Percentiles rank a stretch among this genome's conserved stretches.
These are phyloP conservation scores for Acleris laterana DNA, from an alignment of 2,888 invertebrate genomes.

Conservation along the genomic window DNA sequence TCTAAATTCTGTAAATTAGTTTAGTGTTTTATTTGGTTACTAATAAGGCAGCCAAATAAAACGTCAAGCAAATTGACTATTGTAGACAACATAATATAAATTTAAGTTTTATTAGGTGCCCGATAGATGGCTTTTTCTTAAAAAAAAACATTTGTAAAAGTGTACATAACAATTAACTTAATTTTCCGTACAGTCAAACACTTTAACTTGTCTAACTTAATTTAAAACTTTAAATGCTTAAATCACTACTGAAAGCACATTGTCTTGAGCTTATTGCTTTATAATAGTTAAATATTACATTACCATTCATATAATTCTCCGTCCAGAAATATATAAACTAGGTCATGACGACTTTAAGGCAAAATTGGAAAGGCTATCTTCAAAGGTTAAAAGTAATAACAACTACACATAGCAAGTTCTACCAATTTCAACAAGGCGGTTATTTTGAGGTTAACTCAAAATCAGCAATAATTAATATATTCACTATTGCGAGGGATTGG, in stretches of 20 bases:
- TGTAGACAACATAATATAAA: too few relatives aligned
- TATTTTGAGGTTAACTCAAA: too few relatives aligned
- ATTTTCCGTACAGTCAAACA: conserved; percentile 36
- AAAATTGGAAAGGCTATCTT: too few relatives aligned
- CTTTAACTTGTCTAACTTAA: conserved; percentile 25
- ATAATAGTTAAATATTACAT: conserved; percentile 18
- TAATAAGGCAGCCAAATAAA: too few relatives aligned
- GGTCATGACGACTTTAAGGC: neutral
- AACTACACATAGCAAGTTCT: too few relatives aligned
- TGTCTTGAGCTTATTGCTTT: conserved; percentile 42
- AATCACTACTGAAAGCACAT: conserved; percentile 45
- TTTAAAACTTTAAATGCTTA: conserved; percentile 35
- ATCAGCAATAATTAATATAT: too few relatives aligned
- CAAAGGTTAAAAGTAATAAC: too few relatives aligned
- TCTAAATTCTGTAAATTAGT: too few relatives aligned
- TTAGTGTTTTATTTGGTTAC: too few relatives aligned
- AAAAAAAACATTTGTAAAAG: neutral
- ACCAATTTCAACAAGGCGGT: too few relatives aligned
- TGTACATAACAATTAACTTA: neutral
- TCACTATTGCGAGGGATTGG: too few relatives aligned
- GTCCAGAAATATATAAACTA: conserved; percentile 10
- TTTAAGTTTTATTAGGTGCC: neutral
- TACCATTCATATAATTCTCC: conserved; percentile 8
- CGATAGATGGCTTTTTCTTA: neutral
- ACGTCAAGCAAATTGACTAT: too few relatives aligned